Evolutionary conservation across 2,888 invertebrate genomes (phyloP).

Genomic region (Thera britannica): DNA sequence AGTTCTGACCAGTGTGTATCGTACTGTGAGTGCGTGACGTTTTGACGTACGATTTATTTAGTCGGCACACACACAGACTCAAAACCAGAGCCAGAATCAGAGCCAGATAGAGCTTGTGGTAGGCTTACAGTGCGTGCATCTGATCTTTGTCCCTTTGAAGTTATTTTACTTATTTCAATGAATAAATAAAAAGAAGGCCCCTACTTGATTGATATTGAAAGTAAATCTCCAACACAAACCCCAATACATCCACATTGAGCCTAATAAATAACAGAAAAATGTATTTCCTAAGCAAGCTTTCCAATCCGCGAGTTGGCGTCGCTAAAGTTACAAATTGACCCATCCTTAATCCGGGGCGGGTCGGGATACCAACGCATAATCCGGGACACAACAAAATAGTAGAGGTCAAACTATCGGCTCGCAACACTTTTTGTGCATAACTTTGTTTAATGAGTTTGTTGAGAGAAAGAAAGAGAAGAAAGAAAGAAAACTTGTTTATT

Average conservation of each 20-base stretch:
- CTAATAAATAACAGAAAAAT: conserved; percentile 28
- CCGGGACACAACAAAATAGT: conserved; percentile 8
- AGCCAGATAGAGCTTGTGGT: too few relatives aligned
- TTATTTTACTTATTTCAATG: too few relatives aligned
- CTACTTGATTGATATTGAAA: conserved; percentile 12
- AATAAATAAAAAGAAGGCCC: not conserved
- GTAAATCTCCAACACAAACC: conserved; percentile 1
- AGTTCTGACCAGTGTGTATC: too few relatives aligned
- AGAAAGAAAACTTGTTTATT: too few relatives aligned
- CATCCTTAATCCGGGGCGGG: conserved; percentile 26
- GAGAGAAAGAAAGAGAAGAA: not conserved
- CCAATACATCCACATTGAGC: not conserved
- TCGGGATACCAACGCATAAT: conserved; percentile 24
- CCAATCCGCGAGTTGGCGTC: conserved; percentile 19
- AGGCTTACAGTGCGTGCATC: too few relatives aligned
- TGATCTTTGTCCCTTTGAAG: too few relatives aligned
- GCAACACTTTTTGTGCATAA: conserved; percentile 5
- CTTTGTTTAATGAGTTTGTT: conserved; percentile 3
- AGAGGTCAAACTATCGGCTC: conserved; percentile 15
- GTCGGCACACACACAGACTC: too few relatives aligned
- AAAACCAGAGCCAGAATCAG: too few relatives aligned
- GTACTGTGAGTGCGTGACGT: too few relatives aligned
- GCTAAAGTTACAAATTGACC: conserved; percentile 42
- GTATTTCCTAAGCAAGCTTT: conserved; percentile 25
- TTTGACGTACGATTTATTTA: too few relatives aligned